Conservation (phyloP, 2,797 vertebrate species). For the Sebastes elongatus region DNA sequence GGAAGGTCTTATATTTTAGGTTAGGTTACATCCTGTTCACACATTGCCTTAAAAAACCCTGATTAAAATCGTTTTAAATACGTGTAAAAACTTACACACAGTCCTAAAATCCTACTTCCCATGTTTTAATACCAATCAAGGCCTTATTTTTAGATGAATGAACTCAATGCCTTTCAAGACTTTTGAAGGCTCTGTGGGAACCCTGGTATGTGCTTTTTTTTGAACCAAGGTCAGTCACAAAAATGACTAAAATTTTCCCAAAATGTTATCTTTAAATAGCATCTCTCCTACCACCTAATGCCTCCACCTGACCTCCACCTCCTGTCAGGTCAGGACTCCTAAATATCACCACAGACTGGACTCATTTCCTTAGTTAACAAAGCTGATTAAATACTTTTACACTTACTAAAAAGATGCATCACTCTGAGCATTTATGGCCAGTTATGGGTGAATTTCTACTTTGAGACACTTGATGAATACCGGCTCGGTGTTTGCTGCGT, state of each 20-base stretch:
- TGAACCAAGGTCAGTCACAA: too few relatives aligned
- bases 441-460: neutral
- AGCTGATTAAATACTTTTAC: neutral
- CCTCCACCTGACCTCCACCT: neutral
- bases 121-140: too few relatives aligned
- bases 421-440: neutral
- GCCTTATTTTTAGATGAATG: too few relatives aligned
- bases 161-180: too few relatives aligned
- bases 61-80: too few relatives aligned
- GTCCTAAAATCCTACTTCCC: too few relatives aligned
- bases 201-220: neutral
- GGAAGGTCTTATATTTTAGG: too few relatives aligned
- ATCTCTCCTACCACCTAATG: neutral
- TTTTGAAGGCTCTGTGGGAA: too few relatives aligned
- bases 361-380: neutral
- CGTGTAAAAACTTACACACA: accelerated
- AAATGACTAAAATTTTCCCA: neutral
- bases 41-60: too few relatives aligned
- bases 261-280: neutral
- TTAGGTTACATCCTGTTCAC: too few relatives aligned
- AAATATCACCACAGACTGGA: neutral
- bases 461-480: too few relatives aligned
- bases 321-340: neutral
- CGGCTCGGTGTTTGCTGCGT: too few relatives aligned
- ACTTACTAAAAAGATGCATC: neutral